Percentiles rank a stretch among this genome's conserved stretches.
Evolutionary conservation across 2,113 vertebrate genomes (phyloP).

Genomic region (Corythornis cristatus): DNA sequence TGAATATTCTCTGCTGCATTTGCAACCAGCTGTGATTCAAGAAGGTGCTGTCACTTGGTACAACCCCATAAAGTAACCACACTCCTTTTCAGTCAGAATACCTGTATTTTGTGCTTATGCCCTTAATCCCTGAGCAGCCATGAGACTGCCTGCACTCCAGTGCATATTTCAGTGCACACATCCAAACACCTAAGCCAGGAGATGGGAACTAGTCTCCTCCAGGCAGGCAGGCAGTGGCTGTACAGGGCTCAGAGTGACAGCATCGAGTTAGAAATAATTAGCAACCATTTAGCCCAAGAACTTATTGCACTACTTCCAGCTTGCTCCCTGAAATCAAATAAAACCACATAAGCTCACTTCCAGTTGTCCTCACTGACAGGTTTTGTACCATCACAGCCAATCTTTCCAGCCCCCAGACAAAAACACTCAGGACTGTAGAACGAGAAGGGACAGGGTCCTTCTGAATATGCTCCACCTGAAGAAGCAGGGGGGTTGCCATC

Average conservation of each 20-base stretch:
- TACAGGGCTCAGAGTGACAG: background rate
- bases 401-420: background rate
- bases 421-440: background rate
- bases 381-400: background rate
- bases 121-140: background rate
- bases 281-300: background rate
- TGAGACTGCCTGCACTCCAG: accelerated
- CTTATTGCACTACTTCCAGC: background rate
- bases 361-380: background rate
- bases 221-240: background rate
- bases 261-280: background rate
- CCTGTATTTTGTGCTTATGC: background rate
- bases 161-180: background rate
- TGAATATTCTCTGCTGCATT: background rate
- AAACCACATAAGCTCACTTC: background rate
- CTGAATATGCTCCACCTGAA: accelerated
- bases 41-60: background rate
- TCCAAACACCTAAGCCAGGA: background rate
- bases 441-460: background rate
- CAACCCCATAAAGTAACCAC: accelerated
- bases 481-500: background rate
- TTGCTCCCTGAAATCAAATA: background rate
- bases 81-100: background rate
- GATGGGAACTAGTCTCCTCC: background rate
- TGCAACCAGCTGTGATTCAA: background rate